Conservation (phyloP, 1,140 invertebrate species). For the Ptiloglossa arizonensis region DNA sequence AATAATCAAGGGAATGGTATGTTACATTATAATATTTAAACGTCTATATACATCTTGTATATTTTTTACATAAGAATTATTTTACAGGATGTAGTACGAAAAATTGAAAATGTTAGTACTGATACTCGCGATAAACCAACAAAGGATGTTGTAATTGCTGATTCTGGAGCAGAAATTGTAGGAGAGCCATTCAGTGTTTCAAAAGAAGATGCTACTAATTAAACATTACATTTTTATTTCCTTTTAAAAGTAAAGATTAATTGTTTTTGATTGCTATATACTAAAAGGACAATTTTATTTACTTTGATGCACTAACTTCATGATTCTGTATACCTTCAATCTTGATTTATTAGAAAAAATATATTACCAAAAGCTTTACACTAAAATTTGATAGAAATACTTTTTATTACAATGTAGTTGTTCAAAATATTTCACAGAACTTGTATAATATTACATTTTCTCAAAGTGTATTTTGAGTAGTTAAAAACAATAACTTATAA, state of each 20-base stretch:
- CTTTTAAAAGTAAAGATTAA: background rate
- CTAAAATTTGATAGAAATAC: background rate
- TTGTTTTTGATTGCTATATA: background rate
- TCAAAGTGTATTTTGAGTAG: background rate
- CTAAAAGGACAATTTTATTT: background rate
- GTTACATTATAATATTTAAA: conserved; percentile 54
- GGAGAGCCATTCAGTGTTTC: conserved; percentile 90
- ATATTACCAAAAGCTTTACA: background rate
- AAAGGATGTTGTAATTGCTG: conserved; percentile 90
- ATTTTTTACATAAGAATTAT: background rate
- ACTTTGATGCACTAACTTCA: background rate
- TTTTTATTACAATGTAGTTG: background rate
- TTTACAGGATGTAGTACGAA: conserved; percentile 90
- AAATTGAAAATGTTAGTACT: conserved; percentile 90
- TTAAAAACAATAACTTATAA: background rate
- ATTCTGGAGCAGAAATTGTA: conserved; percentile 87
- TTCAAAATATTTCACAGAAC: background rate
- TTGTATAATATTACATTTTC: background rate
- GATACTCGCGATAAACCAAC: conserved; percentile 89
- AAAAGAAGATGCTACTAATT: conserved; percentile 90
- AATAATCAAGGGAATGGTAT: conserved; percentile 94
- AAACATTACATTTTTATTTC: conserved; percentile 65
- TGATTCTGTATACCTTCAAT: background rate
- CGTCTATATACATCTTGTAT: background rate
- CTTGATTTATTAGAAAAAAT: background rate